These are phyloP conservation scores for Adelognathus sp. DNA, from an alignment of 2,888 invertebrate genomes.

Conservation along the genomic window DNA sequence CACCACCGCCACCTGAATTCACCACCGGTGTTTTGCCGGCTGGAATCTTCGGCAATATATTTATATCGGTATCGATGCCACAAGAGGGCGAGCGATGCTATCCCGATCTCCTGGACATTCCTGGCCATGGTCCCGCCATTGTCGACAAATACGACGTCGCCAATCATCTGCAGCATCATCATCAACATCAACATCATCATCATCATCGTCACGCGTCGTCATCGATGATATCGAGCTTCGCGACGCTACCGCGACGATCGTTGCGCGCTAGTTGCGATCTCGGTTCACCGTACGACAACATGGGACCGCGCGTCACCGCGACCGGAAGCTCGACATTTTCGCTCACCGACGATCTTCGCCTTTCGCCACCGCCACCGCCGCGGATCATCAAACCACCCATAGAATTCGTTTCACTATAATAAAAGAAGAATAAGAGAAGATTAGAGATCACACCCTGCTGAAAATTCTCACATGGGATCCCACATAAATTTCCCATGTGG, in stretches of 20 bases:
- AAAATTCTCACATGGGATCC: too few relatives aligned
- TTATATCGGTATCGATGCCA: conserved; percentile 91
- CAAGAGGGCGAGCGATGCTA: conserved; percentile 90
- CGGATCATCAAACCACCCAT: conserved; percentile 84
- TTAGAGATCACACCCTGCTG: not conserved
- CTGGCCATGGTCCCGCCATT: conserved; percentile 75
- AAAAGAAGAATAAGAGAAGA: not conserved
- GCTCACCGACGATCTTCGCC: conserved; percentile 84
- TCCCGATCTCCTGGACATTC: conserved; percentile 90
- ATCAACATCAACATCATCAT: too few relatives aligned
- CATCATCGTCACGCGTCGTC: conserved; percentile 67
- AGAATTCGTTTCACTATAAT: conserved; percentile 84
- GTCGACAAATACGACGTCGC: conserved; percentile 54
- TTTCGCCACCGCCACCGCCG: conserved; percentile 82
- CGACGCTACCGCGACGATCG: conserved; percentile 82
- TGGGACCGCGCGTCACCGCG: conserved; percentile 94
- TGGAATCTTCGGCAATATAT: conserved; percentile 88
- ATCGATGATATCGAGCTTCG: conserved; percentile 76
- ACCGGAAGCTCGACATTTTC: conserved; percentile 94
- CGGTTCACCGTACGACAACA: conserved; percentile 92
- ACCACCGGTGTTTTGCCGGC: conserved; percentile 82
- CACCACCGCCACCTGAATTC: conserved; percentile 79
- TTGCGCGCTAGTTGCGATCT: conserved; percentile 80
- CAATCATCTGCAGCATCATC: conserved; percentile 75
- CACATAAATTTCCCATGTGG: too few relatives aligned